Conservation (phyloP, 2,888 invertebrate species). For the Hirtodrosophila trivittata region DNA sequence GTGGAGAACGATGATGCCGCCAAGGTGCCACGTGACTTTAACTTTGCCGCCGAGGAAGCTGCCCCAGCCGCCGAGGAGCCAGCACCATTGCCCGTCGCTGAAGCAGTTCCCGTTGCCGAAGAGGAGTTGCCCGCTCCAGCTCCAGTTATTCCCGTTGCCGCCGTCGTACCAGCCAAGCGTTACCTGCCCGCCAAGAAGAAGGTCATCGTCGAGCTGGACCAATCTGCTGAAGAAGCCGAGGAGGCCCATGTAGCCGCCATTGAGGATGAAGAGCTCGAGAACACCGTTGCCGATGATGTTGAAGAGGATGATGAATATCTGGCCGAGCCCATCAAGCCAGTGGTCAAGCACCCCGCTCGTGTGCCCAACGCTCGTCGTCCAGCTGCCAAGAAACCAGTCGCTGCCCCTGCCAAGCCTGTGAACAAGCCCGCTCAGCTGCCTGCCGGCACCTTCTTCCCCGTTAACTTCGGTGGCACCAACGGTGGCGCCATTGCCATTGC, state of each 20-base stretch:
- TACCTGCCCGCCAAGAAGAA: slow-evolving; percentile 82
- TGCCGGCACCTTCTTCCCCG: slow-evolving; percentile 83
- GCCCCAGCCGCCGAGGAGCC: slow-evolving; percentile 49
- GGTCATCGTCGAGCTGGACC: slow-evolving; percentile 81
- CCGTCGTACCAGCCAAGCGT: slow-evolving; percentile 73
- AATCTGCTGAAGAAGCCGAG: slow-evolving; percentile 70
- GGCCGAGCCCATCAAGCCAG: slow-evolving; percentile 59
- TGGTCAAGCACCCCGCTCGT: slow-evolving; percentile 69
- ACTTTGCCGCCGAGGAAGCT: slow-evolving; percentile 74
- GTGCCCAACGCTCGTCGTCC: slow-evolving; percentile 81
- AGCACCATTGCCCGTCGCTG: slow-evolving; percentile 42
- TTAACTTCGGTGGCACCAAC: slow-evolving; percentile 82
- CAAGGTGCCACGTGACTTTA: slow-evolving; percentile 81
- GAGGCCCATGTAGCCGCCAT: slow-evolving; percentile 60
- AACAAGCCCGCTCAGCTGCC: slow-evolving; percentile 77
- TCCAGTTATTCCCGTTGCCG: slow-evolving; percentile 73
- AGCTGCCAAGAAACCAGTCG: slow-evolving; percentile 59
- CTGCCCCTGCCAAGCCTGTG: slow-evolving; percentile 53
- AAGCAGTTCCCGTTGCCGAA: slow-evolving; percentile 46
- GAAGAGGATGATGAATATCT: slow-evolving; percentile 72
- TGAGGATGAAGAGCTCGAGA: slow-evolving; percentile 71
- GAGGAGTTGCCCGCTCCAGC: slow-evolving; percentile 74
- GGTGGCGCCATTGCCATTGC: slow-evolving; percentile 84
- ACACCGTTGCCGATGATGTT: slow-evolving; percentile 68
- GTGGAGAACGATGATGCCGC: slow-evolving; percentile 70